Evolutionary conservation across 2,797 vertebrate genomes (phyloP).

Genomic region (Peromyscus attwateri): DNA sequence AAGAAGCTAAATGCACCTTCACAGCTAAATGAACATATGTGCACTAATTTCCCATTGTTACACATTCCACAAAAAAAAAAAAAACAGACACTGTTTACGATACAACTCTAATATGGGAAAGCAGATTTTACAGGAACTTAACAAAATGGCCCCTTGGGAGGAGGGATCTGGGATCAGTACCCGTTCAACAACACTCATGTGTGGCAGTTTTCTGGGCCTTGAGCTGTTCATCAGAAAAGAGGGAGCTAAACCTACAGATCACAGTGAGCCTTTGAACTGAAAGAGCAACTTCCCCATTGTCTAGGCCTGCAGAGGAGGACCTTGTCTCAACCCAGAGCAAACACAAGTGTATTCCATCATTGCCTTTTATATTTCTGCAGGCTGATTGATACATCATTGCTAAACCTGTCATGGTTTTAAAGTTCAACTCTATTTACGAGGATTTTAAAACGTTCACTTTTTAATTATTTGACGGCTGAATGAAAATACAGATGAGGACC

Average conservation of each 20-base stretch:
- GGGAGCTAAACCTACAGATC: neutral
- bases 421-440: neutral
- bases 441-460: neutral
- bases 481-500: neutral
- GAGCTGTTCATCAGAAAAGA: neutral
- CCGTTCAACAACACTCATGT: neutral
- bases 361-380: conserved; percentile 19
- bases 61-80: neutral
- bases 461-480: neutral
- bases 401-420: neutral
- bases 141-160: too few species aligned
- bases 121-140: neutral
- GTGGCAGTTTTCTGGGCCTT: neutral
- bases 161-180: neutral
- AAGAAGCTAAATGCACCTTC: too few species aligned
- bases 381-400: neutral
- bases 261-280: neutral
- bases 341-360: neutral
- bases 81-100: neutral
- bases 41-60: neutral
- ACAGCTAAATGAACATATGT: neutral
- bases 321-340: neutral
- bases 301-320: neutral
- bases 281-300: neutral
- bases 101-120: neutral